Evolutionary conservation across 2,888 invertebrate genomes (phyloP).

Genomic region (Balanococcus diminutus): DNA sequence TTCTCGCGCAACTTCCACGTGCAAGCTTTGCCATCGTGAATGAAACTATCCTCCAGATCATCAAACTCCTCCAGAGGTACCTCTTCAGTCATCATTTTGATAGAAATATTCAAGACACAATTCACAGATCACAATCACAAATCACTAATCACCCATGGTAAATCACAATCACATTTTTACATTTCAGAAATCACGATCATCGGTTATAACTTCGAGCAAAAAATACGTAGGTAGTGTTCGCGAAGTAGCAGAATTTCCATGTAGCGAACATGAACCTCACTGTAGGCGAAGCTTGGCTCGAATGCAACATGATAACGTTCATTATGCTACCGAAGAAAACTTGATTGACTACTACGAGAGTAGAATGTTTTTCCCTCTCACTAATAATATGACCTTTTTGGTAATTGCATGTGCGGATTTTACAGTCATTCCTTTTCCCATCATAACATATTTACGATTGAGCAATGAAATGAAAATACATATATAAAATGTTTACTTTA

Average conservation of each 20-base stretch:
- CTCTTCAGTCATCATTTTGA: not conserved
- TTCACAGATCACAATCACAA: not conserved
- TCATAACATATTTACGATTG: not conserved
- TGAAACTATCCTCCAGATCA: constrained; percentile 9
- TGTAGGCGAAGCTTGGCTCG: not conserved
- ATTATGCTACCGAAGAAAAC: not conserved
- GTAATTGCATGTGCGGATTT: constrained; percentile 24
- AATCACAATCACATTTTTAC: not conserved
- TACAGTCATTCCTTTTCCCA: not conserved
- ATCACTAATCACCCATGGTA: not conserved
- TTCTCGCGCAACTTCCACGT: constrained; percentile 14
- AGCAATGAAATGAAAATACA: not conserved
- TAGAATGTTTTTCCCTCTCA: constrained; percentile 17
- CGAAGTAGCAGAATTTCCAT: not conserved
- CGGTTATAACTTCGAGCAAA: not conserved
- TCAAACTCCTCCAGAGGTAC: not conserved
- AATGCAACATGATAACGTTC: constrained; percentile 4
- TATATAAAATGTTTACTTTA: not conserved
- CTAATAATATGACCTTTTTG: not conserved
- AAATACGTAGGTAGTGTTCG: not conserved
- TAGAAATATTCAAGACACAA: not conserved
- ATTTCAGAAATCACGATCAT: not conserved
- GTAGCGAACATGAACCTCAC: not conserved
- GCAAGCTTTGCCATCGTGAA: not conserved
- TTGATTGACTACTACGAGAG: not conserved